Base-by-base conservation (phyloP, 2,113 vertebrate species). In the Taurulus bubalis region DNA sequence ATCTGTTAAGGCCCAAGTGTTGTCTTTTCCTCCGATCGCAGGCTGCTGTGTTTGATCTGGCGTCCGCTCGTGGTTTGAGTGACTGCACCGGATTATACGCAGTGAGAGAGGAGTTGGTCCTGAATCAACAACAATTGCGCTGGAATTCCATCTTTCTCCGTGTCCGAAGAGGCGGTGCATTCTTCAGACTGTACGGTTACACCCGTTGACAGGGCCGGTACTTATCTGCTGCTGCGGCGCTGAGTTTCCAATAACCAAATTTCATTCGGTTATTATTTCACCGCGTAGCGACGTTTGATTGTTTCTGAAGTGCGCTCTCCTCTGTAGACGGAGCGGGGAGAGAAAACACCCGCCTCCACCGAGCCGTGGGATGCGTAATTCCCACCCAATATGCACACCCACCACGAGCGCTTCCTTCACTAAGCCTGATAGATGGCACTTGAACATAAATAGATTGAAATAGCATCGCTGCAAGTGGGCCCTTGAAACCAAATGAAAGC, bases 391-490 rank as follows among this genome's bases (percentile, higher is more conserved):
- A 77, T 75, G 84, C 79, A 84, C 89, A 77, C 87, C 88, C 82
- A 88, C 88, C 45, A 8, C 34, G 59, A 78, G 80, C 76, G 34
- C 80, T 85, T 84, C 69, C 90, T 87, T 77, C 80, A 16, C 84
- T 66, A 53, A 38, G 83, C 84, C 88, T 73, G 85, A 80, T 88
- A 87, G 89, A 92, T 90, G 85, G 76, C 85, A 82, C 91, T 94
- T 85, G 77, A 91, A 87, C 87, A 92, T 85, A 91, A 93, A 93
- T 91, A 92, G 93, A 92, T 80, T 85, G 88, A 77, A 91, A 85
- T 69, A 84, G 82, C 82, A 75, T 38, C 64, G 76, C 81, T 84
- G 16, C 34, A 69, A 93, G 87, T 73, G 34, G 86, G 82, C 51
- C 77, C 89, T 91, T 75, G 38, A 90, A 86, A 89, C 24, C 49